Evolutionary conservation across 2,113 vertebrate species (phyloP), one percentile per base, ranked within the genome.

Genomic region (Fregetta grallaria): DNA sequence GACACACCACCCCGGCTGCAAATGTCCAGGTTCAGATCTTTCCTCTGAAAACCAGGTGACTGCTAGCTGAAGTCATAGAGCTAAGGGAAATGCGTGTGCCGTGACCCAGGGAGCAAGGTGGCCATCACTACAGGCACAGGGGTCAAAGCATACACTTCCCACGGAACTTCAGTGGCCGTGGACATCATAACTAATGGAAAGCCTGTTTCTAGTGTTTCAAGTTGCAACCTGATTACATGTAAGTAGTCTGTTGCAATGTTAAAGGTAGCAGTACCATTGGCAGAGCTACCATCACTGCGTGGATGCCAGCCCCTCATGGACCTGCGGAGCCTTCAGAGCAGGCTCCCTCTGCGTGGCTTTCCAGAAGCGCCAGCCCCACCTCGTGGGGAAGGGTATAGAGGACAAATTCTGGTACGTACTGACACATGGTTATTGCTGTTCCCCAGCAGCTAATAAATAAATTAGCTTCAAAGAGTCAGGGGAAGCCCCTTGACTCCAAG

Each of bases 231-330:
- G 40, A 22, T 30, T 17, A 38, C 11, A 36, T 42, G 32, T 42
- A 42, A 58, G 38, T 14, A 63, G 49, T 30, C 20, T 13, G 4
- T 21, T n/a, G 58, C 49, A 67, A 36, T 40, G 56, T 14, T 29
- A 63, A 49, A 36, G 21, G 71, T 34, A 76, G 52, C 16, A 12
- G 40, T 27, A 53, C 18, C 27, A 85, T 66, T 3, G 8, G 45
- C 55, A 88, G 68, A 40, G 56, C 18, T 63, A 13, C 65, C 13
- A 1, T 27, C 34, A 3, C 55, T 6, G 30, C 0, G 0, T 8
- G 45, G 20, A 23, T 56, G 47, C 49, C 88, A 74, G 55, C 20
- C 15, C 38, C 22, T 65, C 59, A 8, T 1, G 5, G n/a, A 42
- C 26, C 42, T 38, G 27, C 63, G 36, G 62, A n/a, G 23, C 30